A percentile compares a stretch with the other conserved stretches of the same genome.
phyloP scores from a whole-genome alignment of 2,888 invertebrate species.

The Hololepta plana region DNA sequence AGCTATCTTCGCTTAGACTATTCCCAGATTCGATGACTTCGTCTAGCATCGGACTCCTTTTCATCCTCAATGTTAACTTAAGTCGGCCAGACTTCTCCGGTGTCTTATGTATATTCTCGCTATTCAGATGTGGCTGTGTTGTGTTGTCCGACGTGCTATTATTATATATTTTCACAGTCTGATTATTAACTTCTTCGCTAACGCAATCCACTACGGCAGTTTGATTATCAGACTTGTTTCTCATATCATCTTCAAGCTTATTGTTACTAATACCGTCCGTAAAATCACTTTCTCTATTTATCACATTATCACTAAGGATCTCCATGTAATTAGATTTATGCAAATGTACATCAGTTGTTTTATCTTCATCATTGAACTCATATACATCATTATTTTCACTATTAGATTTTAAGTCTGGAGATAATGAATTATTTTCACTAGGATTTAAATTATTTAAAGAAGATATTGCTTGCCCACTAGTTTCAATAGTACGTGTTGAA shows the following conservation, averaged over 20 bases:
- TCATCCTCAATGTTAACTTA: slow-evolving; percentile 70
- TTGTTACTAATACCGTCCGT: slow-evolving; percentile 11
- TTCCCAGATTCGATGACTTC: slow-evolving; percentile 70
- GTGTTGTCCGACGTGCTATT: slow-evolving; percentile 6
- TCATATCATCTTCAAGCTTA: slow-evolving; percentile 11
- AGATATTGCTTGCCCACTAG: no score
- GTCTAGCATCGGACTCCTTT: slow-evolving; percentile 70
- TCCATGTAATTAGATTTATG: slow-evolving; percentile 13
- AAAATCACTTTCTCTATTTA: slow-evolving; percentile 12
- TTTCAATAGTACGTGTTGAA: no score
- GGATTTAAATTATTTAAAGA: no score
- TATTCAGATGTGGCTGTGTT: no score
- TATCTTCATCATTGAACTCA: slow-evolving; percentile 32
- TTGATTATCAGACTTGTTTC: slow-evolving; percentile 14
- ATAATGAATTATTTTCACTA: no score
- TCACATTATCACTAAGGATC: slow-evolving; percentile 14
- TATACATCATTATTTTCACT: slow-evolving; percentile 28
- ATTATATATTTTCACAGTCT: no score
- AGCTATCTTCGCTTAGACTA: slow-evolving; percentile 42
- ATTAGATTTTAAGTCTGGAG: no score
- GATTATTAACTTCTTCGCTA: no score
- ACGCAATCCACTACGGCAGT: slow-evolving; percentile 10
- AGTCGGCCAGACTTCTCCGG: slow-evolving; percentile 32
- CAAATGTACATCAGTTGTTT: slow-evolving; percentile 18
- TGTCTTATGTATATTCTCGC: slow-evolving; percentile 18